These are phyloP conservation scores for Fukomys damarensis DNA, from an alignment of 2,113 vertebrate species.

Conservation along the genomic window DNA sequence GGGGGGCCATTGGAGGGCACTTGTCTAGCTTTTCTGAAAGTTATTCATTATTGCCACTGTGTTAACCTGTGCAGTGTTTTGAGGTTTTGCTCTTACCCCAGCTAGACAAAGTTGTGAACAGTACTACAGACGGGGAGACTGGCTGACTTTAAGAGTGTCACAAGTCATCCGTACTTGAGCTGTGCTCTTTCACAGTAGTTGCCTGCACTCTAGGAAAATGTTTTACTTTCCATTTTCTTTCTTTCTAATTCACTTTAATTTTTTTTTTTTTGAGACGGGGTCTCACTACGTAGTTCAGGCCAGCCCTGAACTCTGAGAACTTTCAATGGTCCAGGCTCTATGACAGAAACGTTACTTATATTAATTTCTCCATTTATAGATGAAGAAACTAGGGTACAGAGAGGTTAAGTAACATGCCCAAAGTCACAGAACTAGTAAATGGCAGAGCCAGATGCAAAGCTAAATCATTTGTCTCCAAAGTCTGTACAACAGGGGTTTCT, in stretches of 20 bases:
- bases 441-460: conserved; percentile 31
- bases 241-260: not conserved
- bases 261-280: not conserved
- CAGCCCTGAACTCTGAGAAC: not conserved
- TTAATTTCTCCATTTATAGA: not conserved
- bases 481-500: not conserved
- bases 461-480: conserved; percentile 42
- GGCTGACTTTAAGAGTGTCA: not conserved
- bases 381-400: conserved; percentile 22
- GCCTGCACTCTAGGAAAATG: not conserved
- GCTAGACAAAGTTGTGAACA: not conserved
- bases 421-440: not conserved
- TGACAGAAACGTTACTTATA: not conserved
- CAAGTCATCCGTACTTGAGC: not conserved
- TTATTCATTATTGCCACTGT: not conserved
- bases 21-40: not conserved
- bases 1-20: conserved; percentile 17
- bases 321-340: not conserved
- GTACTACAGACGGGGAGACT: not conserved
- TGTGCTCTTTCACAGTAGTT: not conserved
- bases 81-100: not conserved
- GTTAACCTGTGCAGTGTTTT: not conserved
- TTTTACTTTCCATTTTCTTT: conserved; percentile 39
- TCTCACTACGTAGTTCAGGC: not conserved
- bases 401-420: conserved; percentile 48